These are phyloP conservation scores for Poeciliopsis paucimaculata DNA, from an alignment of 2,797 vertebrate species.

Conservation along the genomic window DNA sequence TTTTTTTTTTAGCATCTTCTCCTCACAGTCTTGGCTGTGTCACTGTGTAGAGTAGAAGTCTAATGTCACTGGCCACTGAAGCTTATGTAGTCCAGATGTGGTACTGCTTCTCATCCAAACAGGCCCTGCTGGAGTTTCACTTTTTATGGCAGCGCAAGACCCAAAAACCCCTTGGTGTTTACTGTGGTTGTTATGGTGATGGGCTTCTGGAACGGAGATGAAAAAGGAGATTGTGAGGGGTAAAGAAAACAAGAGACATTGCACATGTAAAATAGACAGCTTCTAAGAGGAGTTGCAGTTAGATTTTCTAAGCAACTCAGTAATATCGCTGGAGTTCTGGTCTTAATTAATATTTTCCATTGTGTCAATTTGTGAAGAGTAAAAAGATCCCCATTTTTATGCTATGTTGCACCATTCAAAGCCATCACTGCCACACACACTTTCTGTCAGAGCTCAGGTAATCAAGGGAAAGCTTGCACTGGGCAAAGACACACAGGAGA, in stretches of 20 bases:
- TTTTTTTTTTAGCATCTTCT: not conserved
- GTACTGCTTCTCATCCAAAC: conserved; percentile 27
- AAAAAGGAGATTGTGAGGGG: conserved; percentile 28
- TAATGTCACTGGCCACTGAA: conserved; percentile 54
- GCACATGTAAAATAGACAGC: not conserved
- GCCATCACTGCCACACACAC: conserved; percentile 31
- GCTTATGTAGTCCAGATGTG: conserved; percentile 64
- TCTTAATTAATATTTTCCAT: not conserved
- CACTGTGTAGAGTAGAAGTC: conserved; percentile 30
- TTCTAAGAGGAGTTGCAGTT: not conserved
- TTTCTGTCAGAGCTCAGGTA: conserved; percentile 46
- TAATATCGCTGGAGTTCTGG: not conserved
- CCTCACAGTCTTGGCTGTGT: conserved; percentile 32
- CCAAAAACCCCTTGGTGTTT: conserved; percentile 47
- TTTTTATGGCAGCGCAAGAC: conserved; percentile 41
- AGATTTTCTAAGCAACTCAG: not conserved
- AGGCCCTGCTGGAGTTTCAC: conserved; percentile 16
- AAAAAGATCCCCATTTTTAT: conserved; percentile 37
- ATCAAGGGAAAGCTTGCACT: conserved; percentile 22
- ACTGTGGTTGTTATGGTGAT: conserved; percentile 49
- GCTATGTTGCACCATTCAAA: conserved; percentile 26
- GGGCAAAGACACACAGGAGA: conserved; percentile 7
- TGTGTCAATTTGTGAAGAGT: conserved; percentile 14
- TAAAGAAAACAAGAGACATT: not conserved
- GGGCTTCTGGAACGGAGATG: conserved; percentile 26